phyloP scores from a whole-genome alignment of 2,113 vertebrate genomes.

The Burhinus oedicnemus region DNA sequence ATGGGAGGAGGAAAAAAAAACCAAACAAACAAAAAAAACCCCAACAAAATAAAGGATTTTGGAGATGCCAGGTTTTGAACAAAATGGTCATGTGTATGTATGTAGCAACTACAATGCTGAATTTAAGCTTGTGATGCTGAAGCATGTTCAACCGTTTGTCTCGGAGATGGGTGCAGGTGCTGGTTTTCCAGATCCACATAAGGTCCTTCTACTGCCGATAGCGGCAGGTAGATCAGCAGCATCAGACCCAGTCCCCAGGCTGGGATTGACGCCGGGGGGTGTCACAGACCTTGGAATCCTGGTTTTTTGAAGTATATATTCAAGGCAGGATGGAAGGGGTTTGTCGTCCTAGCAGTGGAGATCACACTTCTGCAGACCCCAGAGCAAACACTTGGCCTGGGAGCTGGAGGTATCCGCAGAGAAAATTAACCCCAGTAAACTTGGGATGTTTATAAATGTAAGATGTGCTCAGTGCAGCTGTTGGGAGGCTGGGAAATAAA shows the following conservation, averaged over 20 bases:
- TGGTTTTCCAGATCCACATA: background rate
- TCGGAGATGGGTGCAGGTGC: background rate
- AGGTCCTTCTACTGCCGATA: fast-evolving
- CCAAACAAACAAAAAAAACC: too few species aligned
- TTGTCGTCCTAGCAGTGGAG: background rate
- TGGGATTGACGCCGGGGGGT: background rate
- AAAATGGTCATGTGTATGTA: fast-evolving
- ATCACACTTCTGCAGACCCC: background rate
- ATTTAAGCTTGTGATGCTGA: background rate
- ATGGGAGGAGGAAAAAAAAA: background rate
- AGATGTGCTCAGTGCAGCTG: background rate
- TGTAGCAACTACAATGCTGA: background rate
- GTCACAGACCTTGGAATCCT: background rate
- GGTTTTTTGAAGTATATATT: background rate
- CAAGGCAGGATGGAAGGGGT: background rate
- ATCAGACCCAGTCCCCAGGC: fast-evolving
- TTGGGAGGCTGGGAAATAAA: background rate
- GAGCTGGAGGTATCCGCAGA: background rate
- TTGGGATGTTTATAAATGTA: background rate
- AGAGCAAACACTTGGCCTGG: background rate
- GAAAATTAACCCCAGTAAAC: background rate
- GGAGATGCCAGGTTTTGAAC: background rate
- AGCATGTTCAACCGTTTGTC: background rate
- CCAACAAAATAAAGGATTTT: background rate
- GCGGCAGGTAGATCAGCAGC: background rate